Conservation (phyloP, 2,888 invertebrate species). For the Pteria penguin region DNA sequence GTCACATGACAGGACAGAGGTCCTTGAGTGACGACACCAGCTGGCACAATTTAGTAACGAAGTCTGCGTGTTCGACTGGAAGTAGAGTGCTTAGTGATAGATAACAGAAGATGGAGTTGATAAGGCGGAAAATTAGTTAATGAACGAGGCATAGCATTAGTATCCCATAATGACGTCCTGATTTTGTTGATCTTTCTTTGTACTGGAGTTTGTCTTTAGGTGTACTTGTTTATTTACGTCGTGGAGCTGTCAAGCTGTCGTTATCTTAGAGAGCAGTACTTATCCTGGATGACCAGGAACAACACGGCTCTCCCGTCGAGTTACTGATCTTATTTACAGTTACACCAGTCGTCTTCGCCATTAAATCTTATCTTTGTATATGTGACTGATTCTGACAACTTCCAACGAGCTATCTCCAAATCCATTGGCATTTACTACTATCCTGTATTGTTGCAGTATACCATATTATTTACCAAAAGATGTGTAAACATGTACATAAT, state of each 20-base stretch:
- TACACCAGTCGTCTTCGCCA: too few relatives aligned
- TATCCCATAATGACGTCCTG: background rate
- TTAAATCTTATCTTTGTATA: too few relatives aligned
- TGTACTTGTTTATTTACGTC: background rate
- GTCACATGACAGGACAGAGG: constrained; percentile 19
- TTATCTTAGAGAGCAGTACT: background rate
- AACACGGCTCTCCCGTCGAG: too few relatives aligned
- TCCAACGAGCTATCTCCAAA: too few relatives aligned
- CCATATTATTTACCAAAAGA: too few relatives aligned
- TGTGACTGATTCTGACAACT: too few relatives aligned
- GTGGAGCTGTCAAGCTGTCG: background rate
- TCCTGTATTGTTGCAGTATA: too few relatives aligned
- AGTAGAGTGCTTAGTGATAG: constrained; percentile 24
- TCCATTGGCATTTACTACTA: too few relatives aligned
- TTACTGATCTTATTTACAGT: too few relatives aligned
- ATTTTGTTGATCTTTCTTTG: background rate
- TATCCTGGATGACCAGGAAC: background rate
- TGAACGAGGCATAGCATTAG: constrained; percentile 1
- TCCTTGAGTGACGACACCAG: constrained; percentile 27
- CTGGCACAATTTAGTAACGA: constrained; percentile 28
- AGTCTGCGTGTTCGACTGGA: constrained; percentile 6
- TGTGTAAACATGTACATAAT: too few relatives aligned
- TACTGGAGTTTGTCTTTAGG: background rate
- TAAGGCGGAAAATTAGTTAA: constrained; percentile 31
- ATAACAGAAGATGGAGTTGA: constrained; percentile 10